These are phyloP conservation scores for Drosophila cognata DNA, from an alignment of 2,888 invertebrate genomes.

Conservation along the genomic window DNA sequence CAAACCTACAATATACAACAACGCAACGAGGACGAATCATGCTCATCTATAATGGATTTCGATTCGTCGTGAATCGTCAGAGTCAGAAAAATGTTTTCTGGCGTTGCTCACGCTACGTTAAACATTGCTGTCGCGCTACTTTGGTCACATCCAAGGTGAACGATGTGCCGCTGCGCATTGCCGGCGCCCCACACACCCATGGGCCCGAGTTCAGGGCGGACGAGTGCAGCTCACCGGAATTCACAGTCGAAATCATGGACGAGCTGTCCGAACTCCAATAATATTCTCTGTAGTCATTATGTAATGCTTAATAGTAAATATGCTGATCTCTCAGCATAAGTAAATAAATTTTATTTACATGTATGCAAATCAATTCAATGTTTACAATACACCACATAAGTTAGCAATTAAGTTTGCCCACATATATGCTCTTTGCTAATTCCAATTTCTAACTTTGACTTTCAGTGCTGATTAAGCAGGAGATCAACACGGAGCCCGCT, in stretches of 20 bases:
- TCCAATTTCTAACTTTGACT: constrained; percentile 24
- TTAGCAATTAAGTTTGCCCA: not conserved
- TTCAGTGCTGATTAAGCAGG: constrained; percentile 65
- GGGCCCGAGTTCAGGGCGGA: constrained; percentile 82
- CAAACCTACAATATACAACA: constrained; percentile 84
- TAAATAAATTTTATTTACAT: constrained; percentile 43
- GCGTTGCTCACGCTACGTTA: constrained; percentile 85
- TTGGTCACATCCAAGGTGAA: constrained; percentile 84
- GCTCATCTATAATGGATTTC: constrained; percentile 84
- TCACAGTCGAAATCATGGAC: constrained; percentile 79
- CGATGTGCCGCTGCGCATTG: constrained; percentile 80
- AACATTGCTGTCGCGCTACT: constrained; percentile 84
- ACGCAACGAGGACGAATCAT: constrained; percentile 85
- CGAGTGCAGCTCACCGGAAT: constrained; percentile 68
- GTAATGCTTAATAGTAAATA: constrained; percentile 24
- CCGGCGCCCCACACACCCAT: constrained; percentile 84
- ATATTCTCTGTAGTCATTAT: constrained; percentile 25
- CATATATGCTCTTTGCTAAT: constrained; percentile 35
- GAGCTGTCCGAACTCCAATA: constrained; percentile 74
- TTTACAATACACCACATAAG: constrained; percentile 27
- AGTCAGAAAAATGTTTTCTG: constrained; percentile 85
- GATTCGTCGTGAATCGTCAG: constrained; percentile 85
- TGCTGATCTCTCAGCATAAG: constrained; percentile 22
- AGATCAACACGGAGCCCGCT: constrained; percentile 30
- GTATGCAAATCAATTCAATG: constrained; percentile 5